Evolutionary conservation across 2,797 vertebrate genomes (phyloP).

Genomic region (Hyperoplus lanceolatus): DNA sequence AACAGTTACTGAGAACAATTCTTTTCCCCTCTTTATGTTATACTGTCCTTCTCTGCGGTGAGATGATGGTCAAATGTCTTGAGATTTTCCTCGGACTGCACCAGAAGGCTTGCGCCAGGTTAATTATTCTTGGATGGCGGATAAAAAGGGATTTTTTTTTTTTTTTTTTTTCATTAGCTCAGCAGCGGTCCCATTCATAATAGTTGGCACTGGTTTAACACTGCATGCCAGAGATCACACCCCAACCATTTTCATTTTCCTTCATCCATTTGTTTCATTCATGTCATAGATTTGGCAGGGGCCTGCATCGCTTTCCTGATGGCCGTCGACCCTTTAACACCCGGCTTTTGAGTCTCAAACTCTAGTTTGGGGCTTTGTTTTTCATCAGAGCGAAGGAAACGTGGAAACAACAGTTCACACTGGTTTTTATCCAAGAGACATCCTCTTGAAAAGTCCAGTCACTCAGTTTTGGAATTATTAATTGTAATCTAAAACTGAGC

Average conservation of each 20-base stretch:
- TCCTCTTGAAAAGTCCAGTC: slow-evolving; percentile 21
- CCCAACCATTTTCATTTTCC: slow-evolving; percentile 82
- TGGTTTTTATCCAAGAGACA: slow-evolving; percentile 42
- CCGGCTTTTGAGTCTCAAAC: slow-evolving; percentile 61
- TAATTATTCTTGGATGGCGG: slow-evolving; percentile 84
- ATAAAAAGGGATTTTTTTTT: slow-evolving; percentile 62
- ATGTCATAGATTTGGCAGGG: slow-evolving; percentile 82
- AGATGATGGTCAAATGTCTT: slow-evolving; percentile 74
- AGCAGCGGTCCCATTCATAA: slow-evolving; percentile 83
- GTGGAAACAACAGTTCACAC: slow-evolving; percentile 55
- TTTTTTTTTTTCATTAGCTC: slow-evolving; percentile 74
- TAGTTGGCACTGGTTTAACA: slow-evolving; percentile 78
- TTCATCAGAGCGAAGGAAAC: slow-evolving; percentile 43
- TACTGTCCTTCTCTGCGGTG: slow-evolving; percentile 53
- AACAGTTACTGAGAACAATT: slow-evolving; percentile 19
- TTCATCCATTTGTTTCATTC: slow-evolving; percentile 83
- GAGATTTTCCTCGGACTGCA: slow-evolving; percentile 78
- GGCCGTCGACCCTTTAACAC: slow-evolving; percentile 71
- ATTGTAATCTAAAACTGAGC: slow-evolving; percentile 48
- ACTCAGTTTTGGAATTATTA: slow-evolving; percentile 35
- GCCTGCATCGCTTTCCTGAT: slow-evolving; percentile 72
- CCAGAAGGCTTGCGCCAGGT: slow-evolving; percentile 75
- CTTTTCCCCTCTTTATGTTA: slow-evolving; percentile 26
- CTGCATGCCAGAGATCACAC: slow-evolving; percentile 84
- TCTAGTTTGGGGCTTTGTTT: slow-evolving; percentile 73